A percentile compares a stretch with the other conserved stretches of the same genome.
phyloP scores from a whole-genome alignment of 2,797 vertebrate genomes.

The Gorsachius magnificus region DNA sequence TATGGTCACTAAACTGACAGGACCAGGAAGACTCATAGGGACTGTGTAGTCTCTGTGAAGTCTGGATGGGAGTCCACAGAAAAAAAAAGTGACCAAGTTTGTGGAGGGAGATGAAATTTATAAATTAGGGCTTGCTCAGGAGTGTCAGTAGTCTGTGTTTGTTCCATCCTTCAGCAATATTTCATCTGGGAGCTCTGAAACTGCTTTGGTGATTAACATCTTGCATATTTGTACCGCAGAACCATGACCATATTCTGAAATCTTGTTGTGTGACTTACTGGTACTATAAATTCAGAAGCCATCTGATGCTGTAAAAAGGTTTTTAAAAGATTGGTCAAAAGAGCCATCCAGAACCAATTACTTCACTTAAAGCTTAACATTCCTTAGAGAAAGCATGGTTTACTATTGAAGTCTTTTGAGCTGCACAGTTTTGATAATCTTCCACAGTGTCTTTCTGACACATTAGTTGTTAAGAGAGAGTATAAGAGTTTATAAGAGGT shows the following conservation, averaged over 20 bases:
- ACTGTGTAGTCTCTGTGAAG: neutral
- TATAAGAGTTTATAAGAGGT: neutral
- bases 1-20: neutral
- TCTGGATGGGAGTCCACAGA: neutral
- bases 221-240: neutral
- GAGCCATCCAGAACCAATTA: neutral
- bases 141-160: neutral
- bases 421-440: neutral
- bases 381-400: neutral
- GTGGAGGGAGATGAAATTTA: neutral
- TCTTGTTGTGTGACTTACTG: neutral
- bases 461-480: neutral
- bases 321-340: neutral
- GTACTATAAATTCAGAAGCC: neutral
- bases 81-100: neutral
- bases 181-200: neutral
- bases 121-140: neutral
- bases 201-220: neutral
- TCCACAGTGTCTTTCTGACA: neutral
- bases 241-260: neutral
- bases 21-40: neutral
- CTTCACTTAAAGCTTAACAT: neutral
- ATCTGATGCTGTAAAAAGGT: neutral
- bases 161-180: neutral
- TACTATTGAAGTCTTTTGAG: neutral